Evolutionary conservation across 2,113 vertebrate species (phyloP).

Genomic region (Oncorhynchus keta): DNA sequence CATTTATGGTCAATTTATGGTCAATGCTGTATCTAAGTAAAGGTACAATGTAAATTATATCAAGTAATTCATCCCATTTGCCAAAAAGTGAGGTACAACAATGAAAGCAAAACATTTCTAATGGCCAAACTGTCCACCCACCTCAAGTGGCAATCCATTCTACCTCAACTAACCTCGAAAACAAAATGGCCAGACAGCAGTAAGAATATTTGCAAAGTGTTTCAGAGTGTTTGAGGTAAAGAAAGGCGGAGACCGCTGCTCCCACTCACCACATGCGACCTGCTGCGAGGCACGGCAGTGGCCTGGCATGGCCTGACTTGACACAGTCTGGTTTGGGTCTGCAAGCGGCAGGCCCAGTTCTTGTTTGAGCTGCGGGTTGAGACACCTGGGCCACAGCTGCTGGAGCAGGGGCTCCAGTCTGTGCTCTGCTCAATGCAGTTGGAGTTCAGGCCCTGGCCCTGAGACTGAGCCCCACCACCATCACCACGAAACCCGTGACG

Average conservation of each 20-base stretch:
- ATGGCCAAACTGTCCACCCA: neutral
- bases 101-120: neutral
- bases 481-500: constrained; percentile 5
- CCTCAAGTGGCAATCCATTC: neutral
- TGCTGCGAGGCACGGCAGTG: constrained; percentile 6
- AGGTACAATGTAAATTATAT: neutral
- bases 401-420: constrained; percentile 79
- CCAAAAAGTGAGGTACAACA: neutral
- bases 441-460: constrained; percentile 1
- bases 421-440: constrained; percentile 77
- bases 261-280: constrained; percentile 8
- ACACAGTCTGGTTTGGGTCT: constrained; percentile 77
- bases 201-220: neutral
- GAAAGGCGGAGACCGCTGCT: neutral
- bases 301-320: constrained; percentile 68
- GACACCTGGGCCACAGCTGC: constrained; percentile 78
- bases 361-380: constrained; percentile 77
- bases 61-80: neutral
- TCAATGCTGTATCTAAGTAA: too few species aligned
- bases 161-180: neutral
- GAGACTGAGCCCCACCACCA: neutral
- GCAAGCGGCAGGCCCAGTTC: constrained; percentile 76
- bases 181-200: neutral
- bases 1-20: too few species aligned
- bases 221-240: neutral